phyloP scores from a whole-genome alignment of 1,140 invertebrate species.

The Babylonia areolata region DNA sequence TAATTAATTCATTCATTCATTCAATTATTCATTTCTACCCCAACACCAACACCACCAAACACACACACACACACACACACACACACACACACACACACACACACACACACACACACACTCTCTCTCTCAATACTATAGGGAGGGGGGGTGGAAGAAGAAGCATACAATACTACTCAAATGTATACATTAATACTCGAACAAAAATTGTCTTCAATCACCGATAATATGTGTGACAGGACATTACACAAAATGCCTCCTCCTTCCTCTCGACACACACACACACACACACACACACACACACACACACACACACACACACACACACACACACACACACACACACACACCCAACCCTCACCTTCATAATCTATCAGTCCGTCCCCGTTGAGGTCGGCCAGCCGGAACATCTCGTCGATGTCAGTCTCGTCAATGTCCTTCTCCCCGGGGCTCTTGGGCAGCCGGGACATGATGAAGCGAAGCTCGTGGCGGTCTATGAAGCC shows the following conservation, averaged over 20 bases:
- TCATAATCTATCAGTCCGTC: slow-evolving; percentile 72
- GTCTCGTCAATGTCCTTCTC: slow-evolving; percentile 69
- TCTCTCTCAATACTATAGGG: too few species aligned
- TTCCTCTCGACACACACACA: background rate
- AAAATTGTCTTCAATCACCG: too few species aligned
- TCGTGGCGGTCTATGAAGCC: slow-evolving; percentile 73
- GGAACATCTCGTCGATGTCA: slow-evolving; percentile 70
- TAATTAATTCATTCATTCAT: too few species aligned
- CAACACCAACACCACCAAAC: background rate
- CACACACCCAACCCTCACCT: slow-evolving; percentile 44
- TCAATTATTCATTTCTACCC: too few species aligned
- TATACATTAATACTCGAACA: too few species aligned
- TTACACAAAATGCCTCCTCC: too few species aligned
- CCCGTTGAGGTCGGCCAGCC: slow-evolving; percentile 69
- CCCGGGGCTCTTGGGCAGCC: slow-evolving; percentile 67
- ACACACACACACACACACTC: background rate
- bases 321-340: background rate
- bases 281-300: background rate
- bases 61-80: too few species aligned
- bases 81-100: too few species aligned
- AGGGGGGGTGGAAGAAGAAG: too few species aligned
- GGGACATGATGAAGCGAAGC: slow-evolving; percentile 68
- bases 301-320: background rate
- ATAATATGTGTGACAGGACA: too few species aligned
- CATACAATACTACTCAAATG: too few species aligned